Percentiles rank a stretch among this genome's conserved stretches.
Conservation (phyloP, 2,113 vertebrate species). For the Picathartes gymnocephalus region DNA sequence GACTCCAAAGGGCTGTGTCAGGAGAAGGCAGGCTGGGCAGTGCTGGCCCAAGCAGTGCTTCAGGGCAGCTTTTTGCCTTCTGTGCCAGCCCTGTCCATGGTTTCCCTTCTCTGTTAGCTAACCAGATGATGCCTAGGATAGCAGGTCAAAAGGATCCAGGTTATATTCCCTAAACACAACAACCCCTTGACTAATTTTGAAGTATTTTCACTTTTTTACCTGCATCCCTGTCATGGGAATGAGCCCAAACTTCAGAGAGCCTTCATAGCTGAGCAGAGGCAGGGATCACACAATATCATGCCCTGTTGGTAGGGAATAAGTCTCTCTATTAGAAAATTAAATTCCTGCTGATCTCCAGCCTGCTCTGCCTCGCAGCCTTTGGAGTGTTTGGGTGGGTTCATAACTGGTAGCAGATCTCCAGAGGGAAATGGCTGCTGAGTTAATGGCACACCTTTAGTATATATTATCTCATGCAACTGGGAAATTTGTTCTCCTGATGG, state of each 20-base stretch:
- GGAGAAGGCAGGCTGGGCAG: background rate
- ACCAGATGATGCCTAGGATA: background rate
- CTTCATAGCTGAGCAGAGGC: background rate
- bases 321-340: slow-evolving; percentile 14
- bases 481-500: background rate
- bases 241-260: background rate
- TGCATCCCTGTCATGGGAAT: background rate
- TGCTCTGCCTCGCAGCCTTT: background rate
- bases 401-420: background rate
- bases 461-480: background rate
- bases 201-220: background rate
- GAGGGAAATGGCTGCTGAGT: background rate
- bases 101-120: background rate
- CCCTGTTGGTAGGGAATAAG: background rate
- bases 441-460: background rate
- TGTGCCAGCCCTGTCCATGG: fast-evolving
- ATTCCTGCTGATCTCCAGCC: background rate
- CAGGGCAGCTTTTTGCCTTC: background rate
- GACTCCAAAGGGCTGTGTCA: background rate
- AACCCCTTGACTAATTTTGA: background rate
- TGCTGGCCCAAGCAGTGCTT: background rate
- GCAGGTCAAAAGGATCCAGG: background rate
- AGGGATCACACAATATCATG: background rate
- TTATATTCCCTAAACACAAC: background rate
- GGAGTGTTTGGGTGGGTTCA: background rate